A percentile compares a stretch with the other conserved stretches of the same genome.
These are phyloP conservation scores for Schizopygopsis pylzovi DNA, from an alignment of 2,797 vertebrate genomes.

Conservation along the genomic window DNA sequence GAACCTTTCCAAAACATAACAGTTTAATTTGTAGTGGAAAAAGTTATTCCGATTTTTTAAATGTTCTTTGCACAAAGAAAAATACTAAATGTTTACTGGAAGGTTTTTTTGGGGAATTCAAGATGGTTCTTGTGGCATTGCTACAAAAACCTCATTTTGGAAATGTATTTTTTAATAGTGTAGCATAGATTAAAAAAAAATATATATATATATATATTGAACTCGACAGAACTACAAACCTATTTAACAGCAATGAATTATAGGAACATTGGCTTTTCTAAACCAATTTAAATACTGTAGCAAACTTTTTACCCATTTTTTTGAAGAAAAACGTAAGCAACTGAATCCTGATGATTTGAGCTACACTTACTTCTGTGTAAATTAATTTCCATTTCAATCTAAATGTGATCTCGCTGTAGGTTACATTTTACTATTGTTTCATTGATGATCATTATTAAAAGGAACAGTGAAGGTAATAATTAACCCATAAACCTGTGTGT, in stretches of 20 bases:
- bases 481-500: not conserved
- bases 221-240: not conserved
- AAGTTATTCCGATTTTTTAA: not conserved
- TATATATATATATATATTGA: not conserved
- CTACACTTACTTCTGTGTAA: not conserved
- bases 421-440: not conserved
- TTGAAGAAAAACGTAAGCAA: not conserved
- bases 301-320: not conserved
- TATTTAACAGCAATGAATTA: not conserved
- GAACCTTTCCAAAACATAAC: not conserved
- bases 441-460: not conserved
- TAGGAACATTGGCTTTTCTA: not conserved
- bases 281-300: not conserved
- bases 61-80: too few species aligned
- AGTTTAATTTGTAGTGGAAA: not conserved
- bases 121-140: not conserved
- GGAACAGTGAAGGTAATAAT: not conserved
- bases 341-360: not conserved
- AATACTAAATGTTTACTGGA: not conserved
- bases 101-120: not conserved
- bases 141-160: not conserved
- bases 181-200: not conserved
- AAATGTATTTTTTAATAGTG: not conserved
- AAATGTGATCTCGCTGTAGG: too few species aligned
- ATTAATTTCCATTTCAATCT: not conserved